Conservation (phyloP, 2,888 invertebrate species). For the Lasius fuliginosus region DNA sequence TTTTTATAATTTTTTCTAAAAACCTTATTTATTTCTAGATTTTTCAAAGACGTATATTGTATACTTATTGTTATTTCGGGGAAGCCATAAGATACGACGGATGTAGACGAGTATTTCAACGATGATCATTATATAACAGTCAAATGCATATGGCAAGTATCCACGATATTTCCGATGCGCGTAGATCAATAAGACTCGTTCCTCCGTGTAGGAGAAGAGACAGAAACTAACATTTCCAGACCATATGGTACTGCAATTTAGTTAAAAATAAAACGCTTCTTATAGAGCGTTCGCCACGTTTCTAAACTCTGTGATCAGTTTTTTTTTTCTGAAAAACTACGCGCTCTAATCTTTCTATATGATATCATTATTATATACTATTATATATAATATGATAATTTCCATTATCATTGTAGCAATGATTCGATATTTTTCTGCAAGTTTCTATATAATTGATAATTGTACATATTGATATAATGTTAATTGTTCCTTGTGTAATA, state of each 20-base stretch:
- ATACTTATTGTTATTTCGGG: background rate
- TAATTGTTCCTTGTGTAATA: background rate
- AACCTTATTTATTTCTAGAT: background rate
- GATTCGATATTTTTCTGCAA: background rate
- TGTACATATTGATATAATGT: background rate
- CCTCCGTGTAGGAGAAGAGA: slow-evolving; percentile 33
- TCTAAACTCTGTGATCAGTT: slow-evolving; percentile 7
- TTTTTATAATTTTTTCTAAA: background rate
- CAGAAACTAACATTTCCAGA: slow-evolving; percentile 62
- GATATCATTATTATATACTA: background rate
- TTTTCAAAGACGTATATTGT: background rate
- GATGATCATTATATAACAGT: slow-evolving; percentile 26
- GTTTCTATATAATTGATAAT: background rate
- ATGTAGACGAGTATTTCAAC: slow-evolving; percentile 24
- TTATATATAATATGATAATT: background rate
- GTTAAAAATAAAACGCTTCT: slow-evolving; percentile 67
- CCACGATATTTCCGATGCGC: slow-evolving; percentile 48
- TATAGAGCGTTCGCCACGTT: background rate
- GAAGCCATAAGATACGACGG: background rate
- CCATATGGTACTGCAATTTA: slow-evolving; percentile 58
- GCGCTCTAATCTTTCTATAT: background rate
- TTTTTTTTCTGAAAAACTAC: slow-evolving; percentile 7
- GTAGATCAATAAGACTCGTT: slow-evolving; percentile 66
- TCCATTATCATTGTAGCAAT: background rate
- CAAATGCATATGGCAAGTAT: slow-evolving; percentile 55